Evolutionary conservation across 2,888 invertebrate species (phyloP).

Genomic region (Acheta domesticus): DNA sequence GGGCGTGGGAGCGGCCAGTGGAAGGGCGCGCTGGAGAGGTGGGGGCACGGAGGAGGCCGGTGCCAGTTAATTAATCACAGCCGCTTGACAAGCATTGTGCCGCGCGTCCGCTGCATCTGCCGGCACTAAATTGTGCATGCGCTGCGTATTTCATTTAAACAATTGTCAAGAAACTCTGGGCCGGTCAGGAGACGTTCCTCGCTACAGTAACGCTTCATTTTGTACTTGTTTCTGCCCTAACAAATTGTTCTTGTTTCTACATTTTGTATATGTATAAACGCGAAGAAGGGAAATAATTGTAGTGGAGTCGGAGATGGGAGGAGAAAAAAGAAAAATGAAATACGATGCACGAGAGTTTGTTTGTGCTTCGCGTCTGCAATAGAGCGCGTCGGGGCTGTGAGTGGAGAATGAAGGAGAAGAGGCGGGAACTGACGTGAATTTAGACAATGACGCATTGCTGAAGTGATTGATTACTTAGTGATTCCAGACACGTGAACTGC

Average conservation of each 20-base stretch:
- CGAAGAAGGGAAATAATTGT: background rate
- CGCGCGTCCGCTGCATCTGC: background rate
- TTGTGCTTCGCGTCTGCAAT: background rate
- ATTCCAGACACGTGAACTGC: too few species aligned
- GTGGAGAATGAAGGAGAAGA: too few species aligned
- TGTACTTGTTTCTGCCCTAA: background rate
- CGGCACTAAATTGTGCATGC: background rate
- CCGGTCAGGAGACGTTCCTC: background rate
- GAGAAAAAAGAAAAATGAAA: background rate
- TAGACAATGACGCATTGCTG: too few species aligned
- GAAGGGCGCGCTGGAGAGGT: too few species aligned
- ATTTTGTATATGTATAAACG: background rate
- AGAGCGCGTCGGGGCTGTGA: too few species aligned
- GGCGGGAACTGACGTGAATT: too few species aligned
- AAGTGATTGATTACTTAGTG: too few species aligned
- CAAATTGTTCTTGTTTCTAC: constrained; percentile 10
- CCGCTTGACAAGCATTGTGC: background rate
- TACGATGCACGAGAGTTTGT: background rate
- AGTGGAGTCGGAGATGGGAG: background rate
- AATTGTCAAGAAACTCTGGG: background rate
- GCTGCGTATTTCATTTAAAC: background rate
- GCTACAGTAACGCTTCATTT: background rate
- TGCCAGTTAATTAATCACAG: background rate
- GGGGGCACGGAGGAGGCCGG: background rate
- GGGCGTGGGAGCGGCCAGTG: too few species aligned